phyloP scores from a whole-genome alignment of 2,797 vertebrate species.

The Meriones psammophilus region DNA sequence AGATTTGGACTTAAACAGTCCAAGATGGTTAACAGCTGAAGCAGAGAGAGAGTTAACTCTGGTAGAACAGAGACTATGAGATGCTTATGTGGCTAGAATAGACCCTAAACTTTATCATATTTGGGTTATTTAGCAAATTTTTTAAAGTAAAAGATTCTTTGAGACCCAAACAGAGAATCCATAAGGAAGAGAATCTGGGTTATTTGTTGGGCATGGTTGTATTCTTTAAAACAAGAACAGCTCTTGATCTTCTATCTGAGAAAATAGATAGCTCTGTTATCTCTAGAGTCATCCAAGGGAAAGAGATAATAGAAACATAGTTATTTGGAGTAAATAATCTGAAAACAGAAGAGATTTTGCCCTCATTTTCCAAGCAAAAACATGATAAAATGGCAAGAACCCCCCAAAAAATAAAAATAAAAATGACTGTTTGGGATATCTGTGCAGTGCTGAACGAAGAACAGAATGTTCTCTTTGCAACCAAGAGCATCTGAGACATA shows the following conservation, averaged over 20 bases:
- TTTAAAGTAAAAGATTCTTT: constrained; percentile 33
- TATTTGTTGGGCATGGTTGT: not conserved
- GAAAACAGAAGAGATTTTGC: not conserved
- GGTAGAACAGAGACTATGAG: too few species aligned
- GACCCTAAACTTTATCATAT: too few species aligned
- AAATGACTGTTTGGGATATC: not conserved
- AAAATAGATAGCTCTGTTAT: not conserved
- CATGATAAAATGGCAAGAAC: constrained; percentile 4
- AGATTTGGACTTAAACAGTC: too few species aligned
- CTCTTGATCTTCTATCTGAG: not conserved
- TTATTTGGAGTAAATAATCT: not conserved
- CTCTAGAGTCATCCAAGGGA: not conserved
- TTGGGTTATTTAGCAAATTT: not conserved
- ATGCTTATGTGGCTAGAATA: too few species aligned
- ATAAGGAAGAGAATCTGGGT: not conserved
- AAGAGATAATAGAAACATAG: constrained; percentile 16
- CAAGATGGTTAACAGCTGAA: too few species aligned
- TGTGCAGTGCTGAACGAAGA: not conserved
- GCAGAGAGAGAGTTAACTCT: too few species aligned
- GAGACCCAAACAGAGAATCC: not conserved
- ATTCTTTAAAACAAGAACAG: not conserved
- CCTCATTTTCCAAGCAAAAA: not conserved
- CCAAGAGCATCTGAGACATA: constrained; percentile 4
- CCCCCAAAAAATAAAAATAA: not conserved
- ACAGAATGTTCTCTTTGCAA: constrained; percentile 25